Evolutionary conservation across 2,113 vertebrate genomes (phyloP).

Genomic region (Astur gentilis): DNA sequence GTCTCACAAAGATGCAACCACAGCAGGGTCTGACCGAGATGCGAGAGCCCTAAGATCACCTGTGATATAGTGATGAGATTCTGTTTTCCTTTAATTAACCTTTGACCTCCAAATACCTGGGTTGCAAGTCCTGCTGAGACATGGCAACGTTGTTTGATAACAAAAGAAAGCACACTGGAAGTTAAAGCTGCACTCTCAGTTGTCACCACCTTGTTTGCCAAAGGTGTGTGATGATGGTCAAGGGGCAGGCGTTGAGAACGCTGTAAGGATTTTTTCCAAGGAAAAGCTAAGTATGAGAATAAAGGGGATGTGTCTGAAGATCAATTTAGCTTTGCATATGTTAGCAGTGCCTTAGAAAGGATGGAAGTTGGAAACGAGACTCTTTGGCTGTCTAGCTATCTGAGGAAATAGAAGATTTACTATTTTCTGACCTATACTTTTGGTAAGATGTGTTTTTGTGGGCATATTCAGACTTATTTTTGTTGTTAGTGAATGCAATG

Average conservation of each 20-base stretch:
- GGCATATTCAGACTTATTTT: background rate
- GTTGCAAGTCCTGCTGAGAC: background rate
- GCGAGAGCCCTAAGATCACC: background rate
- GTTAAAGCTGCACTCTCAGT: background rate
- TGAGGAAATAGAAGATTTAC: background rate
- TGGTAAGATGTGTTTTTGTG: background rate
- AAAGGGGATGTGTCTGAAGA: background rate
- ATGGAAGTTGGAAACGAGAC: background rate
- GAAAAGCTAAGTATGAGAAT: background rate
- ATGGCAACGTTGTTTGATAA: background rate
- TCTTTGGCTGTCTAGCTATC: background rate
- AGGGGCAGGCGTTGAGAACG: background rate
- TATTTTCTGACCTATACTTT: background rate
- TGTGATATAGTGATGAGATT: background rate
- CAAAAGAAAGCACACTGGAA: background rate
- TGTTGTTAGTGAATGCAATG: background rate
- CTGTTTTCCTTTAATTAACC: background rate
- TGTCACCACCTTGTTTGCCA: slow-evolving; percentile 18
- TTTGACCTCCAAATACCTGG: background rate
- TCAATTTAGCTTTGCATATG: background rate
- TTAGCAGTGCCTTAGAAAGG: background rate
- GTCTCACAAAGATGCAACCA: background rate
- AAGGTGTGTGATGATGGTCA: background rate
- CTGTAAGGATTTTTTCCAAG: background rate
- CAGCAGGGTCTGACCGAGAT: background rate